Percentiles rank a stretch among this genome's conserved stretches.
Conservation (phyloP, 2,888 invertebrate species). For the Plusia festucae region DNA sequence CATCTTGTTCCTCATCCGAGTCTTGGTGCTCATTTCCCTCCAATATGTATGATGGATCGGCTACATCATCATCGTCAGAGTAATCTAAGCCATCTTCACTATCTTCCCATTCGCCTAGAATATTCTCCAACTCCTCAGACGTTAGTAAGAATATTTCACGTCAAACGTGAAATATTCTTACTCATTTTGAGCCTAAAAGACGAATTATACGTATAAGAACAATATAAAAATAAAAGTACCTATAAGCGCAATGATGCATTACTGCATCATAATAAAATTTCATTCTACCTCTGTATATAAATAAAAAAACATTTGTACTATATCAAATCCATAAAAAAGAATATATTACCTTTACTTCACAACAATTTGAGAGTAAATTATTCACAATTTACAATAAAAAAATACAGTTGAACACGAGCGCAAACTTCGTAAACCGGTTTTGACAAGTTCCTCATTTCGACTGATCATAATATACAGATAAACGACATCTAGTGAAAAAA, state of each 20-base stretch:
- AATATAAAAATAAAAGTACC: constrained; percentile 10
- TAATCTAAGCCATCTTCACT: constrained; percentile 40
- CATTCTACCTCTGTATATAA: constrained; percentile 29
- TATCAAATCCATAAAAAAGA: constrained; percentile 11
- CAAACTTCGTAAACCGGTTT: constrained; percentile 16
- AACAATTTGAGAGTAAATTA: constrained; percentile 9
- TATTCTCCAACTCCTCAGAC: constrained; percentile 19
- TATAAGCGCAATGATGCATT: constrained; percentile 37
- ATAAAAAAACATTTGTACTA: constrained; percentile 18
- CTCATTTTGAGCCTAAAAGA: constrained; percentile 21
- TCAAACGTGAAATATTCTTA: neutral
- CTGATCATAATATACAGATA: constrained; percentile 13
- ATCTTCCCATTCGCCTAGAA: constrained; percentile 18
- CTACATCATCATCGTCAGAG: constrained; percentile 43
- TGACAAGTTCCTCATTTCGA: constrained; percentile 8
- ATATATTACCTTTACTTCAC: constrained; percentile 21
- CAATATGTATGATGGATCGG: constrained; percentile 34
- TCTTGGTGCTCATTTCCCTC: constrained; percentile 14
- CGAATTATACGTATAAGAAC: constrained; percentile 9
- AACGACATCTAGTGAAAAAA: constrained; percentile 6
- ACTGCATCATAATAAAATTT: constrained; percentile 43
- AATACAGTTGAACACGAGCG: constrained; percentile 3
- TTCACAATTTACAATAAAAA: constrained; percentile 7
- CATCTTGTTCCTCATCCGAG: constrained; percentile 24
- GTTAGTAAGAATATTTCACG: neutral